Base-by-base conservation (phyloP, 2,888 invertebrate genomes). In the Salticus scenicus region DNA sequence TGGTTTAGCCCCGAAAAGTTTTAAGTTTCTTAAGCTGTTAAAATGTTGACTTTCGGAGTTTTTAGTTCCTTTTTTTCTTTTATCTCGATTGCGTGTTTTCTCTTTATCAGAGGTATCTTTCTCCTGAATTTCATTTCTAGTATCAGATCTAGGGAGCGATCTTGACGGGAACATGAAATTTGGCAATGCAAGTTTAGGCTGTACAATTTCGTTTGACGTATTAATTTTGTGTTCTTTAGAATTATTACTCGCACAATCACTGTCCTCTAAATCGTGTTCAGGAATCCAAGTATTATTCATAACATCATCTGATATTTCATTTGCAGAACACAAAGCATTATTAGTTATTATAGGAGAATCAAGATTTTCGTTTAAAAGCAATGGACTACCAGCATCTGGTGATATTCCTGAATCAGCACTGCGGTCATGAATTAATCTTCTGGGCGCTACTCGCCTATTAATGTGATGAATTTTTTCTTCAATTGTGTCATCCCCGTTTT, bases 381-480 rank as follows among this genome's bases (percentile, higher is more conserved):
- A 91, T 7, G 93, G 93, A 80, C 93, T 93, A 24, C 90, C 90
- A n/a, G 93, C 94, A 90, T 96, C 96, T 0, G 95, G 96, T 0
- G 95, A 96, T 89, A 96, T 96, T 0, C 96, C 96, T 0, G 95
- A 96, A 91, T 96, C 96, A 0, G 95, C 96, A 0, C 95, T 95
- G 90, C 95, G 95, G 90, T 95, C 95, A 87, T 94, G 89, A 57
- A 89, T 89, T 31, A 88, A 88, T 72, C 90, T 75, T 27, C 90
- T 89, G 1, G 90, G 90, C 7, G 90, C 90, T 37, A 89, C 88
- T 51, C 90, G 90, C 37, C 90, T 84, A 31, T 90, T 90, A 63
- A 89, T 88, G 30, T 90, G 78, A 28, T 89, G 89, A 76, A 90
- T 90, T 47, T 89, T 89, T 71, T 90, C 91, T 91, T 91, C 90